Conservation (phyloP, 92 coral and sea anemone species). For the Palythoa caribaeorum region DNA sequence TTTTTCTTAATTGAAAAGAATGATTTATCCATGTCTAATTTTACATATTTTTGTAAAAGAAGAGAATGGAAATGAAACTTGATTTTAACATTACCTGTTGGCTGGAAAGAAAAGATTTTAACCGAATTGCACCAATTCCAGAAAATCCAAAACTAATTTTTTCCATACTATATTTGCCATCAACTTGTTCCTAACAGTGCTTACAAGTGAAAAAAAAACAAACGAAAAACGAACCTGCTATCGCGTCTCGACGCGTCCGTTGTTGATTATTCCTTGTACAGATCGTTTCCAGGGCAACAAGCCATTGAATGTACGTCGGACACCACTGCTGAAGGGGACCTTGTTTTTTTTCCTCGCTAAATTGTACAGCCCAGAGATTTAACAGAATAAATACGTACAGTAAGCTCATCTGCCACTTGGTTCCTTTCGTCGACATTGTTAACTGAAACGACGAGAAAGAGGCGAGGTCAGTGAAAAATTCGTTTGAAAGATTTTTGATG, state of each 20-base stretch:
- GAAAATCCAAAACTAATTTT: not conserved
- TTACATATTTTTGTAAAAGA: too few species aligned
- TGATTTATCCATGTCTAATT: too few species aligned
- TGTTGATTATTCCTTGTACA: not conserved
- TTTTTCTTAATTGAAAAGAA: too few species aligned
- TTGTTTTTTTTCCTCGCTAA: conserved; percentile 21
- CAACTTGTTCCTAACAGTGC: not conserved
- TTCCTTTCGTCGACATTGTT: not conserved
- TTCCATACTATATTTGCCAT: not conserved
- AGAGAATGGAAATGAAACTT: too few species aligned
- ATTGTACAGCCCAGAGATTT: conserved; percentile 5
- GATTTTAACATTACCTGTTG: too few species aligned
- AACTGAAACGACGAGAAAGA: not conserved
- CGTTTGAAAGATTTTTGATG: not conserved
- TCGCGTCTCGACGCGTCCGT: conserved; percentile 3
- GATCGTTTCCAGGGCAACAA: conserved; percentile 4
- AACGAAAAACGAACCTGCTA: conserved; percentile 2
- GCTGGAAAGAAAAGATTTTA: too few species aligned
- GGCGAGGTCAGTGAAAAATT: not conserved
- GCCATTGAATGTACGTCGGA: conserved; percentile 27
- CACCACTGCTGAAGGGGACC: conserved; percentile 27
- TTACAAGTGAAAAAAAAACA: not conserved
- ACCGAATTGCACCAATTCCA: too few species aligned
- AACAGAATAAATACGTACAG: not conserved
- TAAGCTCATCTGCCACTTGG: not conserved